Conservation (phyloP, 2,888 invertebrate genomes). For the Epistrophe eligans region DNA sequence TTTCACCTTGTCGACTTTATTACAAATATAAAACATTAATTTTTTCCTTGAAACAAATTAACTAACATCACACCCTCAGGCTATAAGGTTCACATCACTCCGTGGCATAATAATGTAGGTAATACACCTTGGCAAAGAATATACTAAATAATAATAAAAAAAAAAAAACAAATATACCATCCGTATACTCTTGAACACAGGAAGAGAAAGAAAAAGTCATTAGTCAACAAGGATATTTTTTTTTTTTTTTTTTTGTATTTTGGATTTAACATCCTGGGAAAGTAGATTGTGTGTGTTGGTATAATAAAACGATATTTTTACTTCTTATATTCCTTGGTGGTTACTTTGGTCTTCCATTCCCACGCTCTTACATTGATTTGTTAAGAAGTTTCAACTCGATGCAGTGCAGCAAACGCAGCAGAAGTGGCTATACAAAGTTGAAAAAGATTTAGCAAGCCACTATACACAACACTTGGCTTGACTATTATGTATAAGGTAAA, state of each 20-base stretch:
- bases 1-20: constrained; percentile 38
- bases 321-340: constrained; percentile 32
- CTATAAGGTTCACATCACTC: constrained; percentile 56
- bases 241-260: neutral
- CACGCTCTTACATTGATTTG: constrained; percentile 24
- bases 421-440: constrained; percentile 6
- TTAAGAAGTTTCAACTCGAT: constrained; percentile 18
- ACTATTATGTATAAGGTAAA: neutral
- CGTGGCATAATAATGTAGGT: constrained; percentile 46
- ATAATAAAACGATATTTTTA: constrained; percentile 59
- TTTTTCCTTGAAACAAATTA: constrained; percentile 64
- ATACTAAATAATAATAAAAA: neutral
- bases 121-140: constrained; percentile 52
- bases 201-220: constrained; percentile 48
- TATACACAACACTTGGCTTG: neutral
- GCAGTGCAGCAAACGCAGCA: constrained; percentile 6
- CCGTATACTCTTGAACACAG: constrained; percentile 14
- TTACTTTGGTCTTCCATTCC: neutral
- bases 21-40: constrained; percentile 50
- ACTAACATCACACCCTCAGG: constrained; percentile 46
- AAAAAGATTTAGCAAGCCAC: constrained; percentile 40
- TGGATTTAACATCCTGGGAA: neutral
- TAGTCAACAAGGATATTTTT: constrained; percentile 62
- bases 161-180: constrained; percentile 6
- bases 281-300: constrained; percentile 26